These are phyloP conservation scores for Neodontobutis hainanensis DNA, from an alignment of 2,113 vertebrate genomes.

Conservation along the genomic window DNA sequence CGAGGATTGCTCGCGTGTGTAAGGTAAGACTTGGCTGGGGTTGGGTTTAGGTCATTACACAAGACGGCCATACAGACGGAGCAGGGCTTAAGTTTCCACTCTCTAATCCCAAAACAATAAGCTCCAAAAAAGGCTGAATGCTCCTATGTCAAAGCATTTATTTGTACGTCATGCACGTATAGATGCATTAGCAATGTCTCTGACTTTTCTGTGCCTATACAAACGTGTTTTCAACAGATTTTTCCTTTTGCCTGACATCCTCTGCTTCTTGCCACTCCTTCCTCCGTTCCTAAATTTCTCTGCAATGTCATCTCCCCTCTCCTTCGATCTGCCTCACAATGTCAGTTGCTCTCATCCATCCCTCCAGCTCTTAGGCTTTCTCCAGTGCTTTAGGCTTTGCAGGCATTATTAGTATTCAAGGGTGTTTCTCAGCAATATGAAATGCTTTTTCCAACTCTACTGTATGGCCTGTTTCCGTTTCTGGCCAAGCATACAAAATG, in stretches of 20 bases:
- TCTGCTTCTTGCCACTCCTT: slow-evolving; percentile 15
- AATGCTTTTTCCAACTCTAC: slow-evolving; percentile 47
- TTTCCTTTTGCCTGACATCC: slow-evolving; percentile 39
- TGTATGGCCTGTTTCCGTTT: slow-evolving; percentile 29
- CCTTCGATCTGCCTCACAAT: slow-evolving; percentile 64
- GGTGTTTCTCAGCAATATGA: slow-evolving; percentile 60
- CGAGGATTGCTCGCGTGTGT: slow-evolving; percentile 90
- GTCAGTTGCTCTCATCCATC: slow-evolving; percentile 68
- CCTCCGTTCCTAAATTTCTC: slow-evolving; percentile 34
- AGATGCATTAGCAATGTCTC: slow-evolving; percentile 34
- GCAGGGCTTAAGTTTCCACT: slow-evolving; percentile 19
- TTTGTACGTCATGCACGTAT: slow-evolving; percentile 5
- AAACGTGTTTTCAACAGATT: slow-evolving; percentile 64
- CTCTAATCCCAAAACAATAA: slow-evolving; percentile 48
- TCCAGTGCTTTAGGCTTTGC: slow-evolving; percentile 65
- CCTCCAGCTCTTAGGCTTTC: slow-evolving; percentile 57
- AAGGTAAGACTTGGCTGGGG: slow-evolving; percentile 81
- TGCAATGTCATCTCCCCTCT: slow-evolving; percentile 65
- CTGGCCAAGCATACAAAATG: slow-evolving; percentile 27
- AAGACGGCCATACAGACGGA: slow-evolving; percentile 10
- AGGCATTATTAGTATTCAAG: slow-evolving; percentile 73
- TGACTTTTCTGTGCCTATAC: slow-evolving; percentile 26
- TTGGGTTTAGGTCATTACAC: not conserved
- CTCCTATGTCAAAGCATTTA: slow-evolving; percentile 35
- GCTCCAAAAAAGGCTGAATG: slow-evolving; percentile 23